Conservation (phyloP, 2,888 invertebrate species). For the Pterostichus madidus region DNA sequence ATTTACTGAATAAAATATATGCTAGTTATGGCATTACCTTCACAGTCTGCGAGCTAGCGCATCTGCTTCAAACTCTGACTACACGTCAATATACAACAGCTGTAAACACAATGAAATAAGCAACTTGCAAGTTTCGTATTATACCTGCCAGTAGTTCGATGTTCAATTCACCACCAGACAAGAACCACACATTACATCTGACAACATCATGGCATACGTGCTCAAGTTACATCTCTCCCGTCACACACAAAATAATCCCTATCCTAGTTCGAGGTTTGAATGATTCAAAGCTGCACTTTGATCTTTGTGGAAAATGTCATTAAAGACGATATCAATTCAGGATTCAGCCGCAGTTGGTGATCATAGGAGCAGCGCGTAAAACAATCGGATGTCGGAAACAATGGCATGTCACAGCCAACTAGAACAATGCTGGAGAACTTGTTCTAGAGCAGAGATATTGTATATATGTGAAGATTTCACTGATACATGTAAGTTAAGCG, state of each 20-base stretch:
- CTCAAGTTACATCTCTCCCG: background rate
- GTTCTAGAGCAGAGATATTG: conserved; percentile 40
- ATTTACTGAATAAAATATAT: background rate
- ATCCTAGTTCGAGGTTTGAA: background rate
- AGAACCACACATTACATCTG: too few species aligned
- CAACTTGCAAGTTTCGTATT: conserved; percentile 1
- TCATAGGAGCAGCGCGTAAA: conserved; percentile 45
- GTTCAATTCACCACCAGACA: too few species aligned
- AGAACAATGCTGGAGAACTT: conserved; percentile 41
- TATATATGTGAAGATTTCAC: conserved; percentile 27
- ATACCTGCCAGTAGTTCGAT: background rate
- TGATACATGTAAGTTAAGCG: conserved; percentile 38
- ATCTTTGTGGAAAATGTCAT: conserved; percentile 54
- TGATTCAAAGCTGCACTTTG: conserved; percentile 53
- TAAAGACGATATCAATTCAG: conserved; percentile 45
- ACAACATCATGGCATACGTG: background rate
- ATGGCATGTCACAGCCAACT: conserved; percentile 42
- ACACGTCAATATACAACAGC: background rate
- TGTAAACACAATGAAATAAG: background rate
- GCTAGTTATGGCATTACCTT: background rate
- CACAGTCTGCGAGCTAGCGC: background rate
- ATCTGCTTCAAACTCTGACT: background rate
- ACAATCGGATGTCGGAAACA: conserved; percentile 53
- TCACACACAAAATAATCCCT: background rate
- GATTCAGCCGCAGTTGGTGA: conserved; percentile 27